Base-by-base conservation (phyloP, 1,140 invertebrate genomes). In the Drosophila equinoxialis region DNA sequence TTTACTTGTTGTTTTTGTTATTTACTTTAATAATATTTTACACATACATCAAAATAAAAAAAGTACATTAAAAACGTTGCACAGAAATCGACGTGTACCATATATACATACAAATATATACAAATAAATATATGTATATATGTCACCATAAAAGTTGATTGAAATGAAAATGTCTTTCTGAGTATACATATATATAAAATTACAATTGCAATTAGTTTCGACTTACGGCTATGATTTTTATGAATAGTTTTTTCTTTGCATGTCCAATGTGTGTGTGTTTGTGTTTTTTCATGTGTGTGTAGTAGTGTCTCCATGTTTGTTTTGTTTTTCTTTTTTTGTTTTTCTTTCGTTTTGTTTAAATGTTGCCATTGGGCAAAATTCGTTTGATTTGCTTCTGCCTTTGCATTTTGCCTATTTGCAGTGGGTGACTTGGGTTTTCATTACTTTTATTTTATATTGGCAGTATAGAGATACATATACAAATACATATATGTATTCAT, bases 11-110 rank as follows among this genome's bases (percentile, higher is more conserved):
- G 13, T 67, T 78, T 77, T 59, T 51, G 17, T 23, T 51, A 51
- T 51, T 51, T 51, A 51, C 42, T 37, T 65, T 68, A 42, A 64
- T 65, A 73, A 78, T 73, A 79, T 68, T 57, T 71, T 78, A 79
- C 61, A 78, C 71, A 71, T 77, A 78, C 64, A 65, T 55, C 33
- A 37, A 78, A 74, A 82, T 71, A 48, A 70, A 79, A 82, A 30
- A 30, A 30, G 1, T 89, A 48, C 37, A 51, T 67, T 79, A 86
- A 83, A 67, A 58, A 48, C 55, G 66, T 68, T 55, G 11, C 35
- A 63, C 54, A 60, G 13, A 45, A 67, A 65, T 55, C 57, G 1
- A 58, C 45, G 23, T 14, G 66, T 2, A 2, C 17, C 17, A 48
- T 20, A 48, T 11, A 51, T 11, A 51, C 17, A 51, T n/a, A 51